A percentile compares a stretch with the other conserved stretches of the same genome.
Conservation (phyloP, 2,113 vertebrate species). For the Pteropus alecto region DNA sequence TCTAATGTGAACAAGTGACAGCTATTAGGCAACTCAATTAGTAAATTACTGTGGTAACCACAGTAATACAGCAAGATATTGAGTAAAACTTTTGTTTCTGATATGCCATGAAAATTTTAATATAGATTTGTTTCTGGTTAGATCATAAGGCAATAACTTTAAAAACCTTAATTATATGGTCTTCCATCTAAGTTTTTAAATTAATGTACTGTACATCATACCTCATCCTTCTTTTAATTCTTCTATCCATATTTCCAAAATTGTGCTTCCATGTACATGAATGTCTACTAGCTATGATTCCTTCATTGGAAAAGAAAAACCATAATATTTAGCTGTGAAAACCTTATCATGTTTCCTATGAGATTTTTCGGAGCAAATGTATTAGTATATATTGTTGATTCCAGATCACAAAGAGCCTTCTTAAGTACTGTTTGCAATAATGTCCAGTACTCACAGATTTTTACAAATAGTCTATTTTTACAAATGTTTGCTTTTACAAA, state of each 20-base stretch:
- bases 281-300: not conserved
- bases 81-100: not conserved
- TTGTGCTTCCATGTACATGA: not conserved
- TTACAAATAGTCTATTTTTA: not conserved
- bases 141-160: not conserved
- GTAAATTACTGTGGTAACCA: not conserved
- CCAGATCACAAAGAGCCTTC: not conserved
- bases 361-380: not conserved
- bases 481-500: not conserved
- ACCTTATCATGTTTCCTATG: not conserved
- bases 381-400: not conserved
- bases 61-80: not conserved
- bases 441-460: not conserved
- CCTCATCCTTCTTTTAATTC: not conserved
- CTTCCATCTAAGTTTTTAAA: not conserved
- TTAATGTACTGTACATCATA: not conserved
- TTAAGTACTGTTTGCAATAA: not conserved
- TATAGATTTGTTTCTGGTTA: not conserved
- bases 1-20: not conserved
- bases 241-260: not conserved
- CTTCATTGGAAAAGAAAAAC: not conserved
- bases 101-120: not conserved
- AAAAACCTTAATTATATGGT: not conserved
- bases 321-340: not conserved
- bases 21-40: slow-evolving; percentile 11